Base-by-base conservation (phyloP, 2,113 vertebrate genomes). In the Microtus montanus region DNA sequence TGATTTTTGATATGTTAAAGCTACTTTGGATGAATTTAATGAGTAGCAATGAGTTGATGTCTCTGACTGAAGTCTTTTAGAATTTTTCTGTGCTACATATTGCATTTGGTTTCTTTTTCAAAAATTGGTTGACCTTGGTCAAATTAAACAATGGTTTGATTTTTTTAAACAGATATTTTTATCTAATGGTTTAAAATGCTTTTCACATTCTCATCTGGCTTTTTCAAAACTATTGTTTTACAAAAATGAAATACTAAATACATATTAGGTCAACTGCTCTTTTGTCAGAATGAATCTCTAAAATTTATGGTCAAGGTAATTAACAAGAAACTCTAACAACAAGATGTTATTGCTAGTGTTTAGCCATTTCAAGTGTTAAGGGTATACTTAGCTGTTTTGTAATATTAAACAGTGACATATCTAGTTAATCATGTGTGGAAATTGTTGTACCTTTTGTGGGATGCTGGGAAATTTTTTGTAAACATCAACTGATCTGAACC, bases 401-500 rank as follows among this genome's bases (percentile, higher is more conserved):
- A 74, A 78, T 88, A 33, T 92, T 92, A 95, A 79, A 79, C 71
- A 6, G 15, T 88, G 33, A 75, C 87, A 87, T 79, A 92, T 35
- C 68, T 92, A 64, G 9, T 75, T 93, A 78, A 91, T 77, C 14
- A 84, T 35, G 78, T 94, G 28, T 93, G 12, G 26, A 75, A 82
- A 90, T 52, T 90, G 61, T 58, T 84, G 4, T 19, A 52, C 79
- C 44, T 96, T 96, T 41, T 93, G 88, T 88, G 20, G 11, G 22
- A 41, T 41, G 4, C 13, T 44, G 2, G 88, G 93, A 95, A 58
- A 92, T 91, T 93, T 13, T 86, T 22, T 79, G 41, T 83, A 20
- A 93, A 94, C 17, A 70, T 92, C 52, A 91, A 84, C n/a, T 83
- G 80, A 90, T 41, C 78, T 92, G 63, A 96, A 13, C 7, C 61